Base-by-base conservation (phyloP, 2,797 vertebrate species). In the Pogonophryne albipinna region DNA sequence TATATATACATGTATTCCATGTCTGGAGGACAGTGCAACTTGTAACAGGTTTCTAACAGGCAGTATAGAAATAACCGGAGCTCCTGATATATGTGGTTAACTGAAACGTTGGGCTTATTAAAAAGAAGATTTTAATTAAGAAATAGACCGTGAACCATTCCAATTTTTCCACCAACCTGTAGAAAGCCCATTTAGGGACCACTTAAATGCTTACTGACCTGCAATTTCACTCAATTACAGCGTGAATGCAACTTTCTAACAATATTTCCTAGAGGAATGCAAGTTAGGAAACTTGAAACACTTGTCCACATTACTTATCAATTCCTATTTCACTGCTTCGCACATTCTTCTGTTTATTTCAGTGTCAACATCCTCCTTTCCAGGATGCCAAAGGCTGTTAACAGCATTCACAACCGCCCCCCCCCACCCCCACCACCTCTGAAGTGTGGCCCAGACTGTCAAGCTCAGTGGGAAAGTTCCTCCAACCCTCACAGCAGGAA, bases 151-250 rank as follows among this genome's bases (percentile, higher is more conserved):
- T 57, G 46, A 62, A 78, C 13, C 42, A 14, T 47, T 61, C 3
- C 12, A 58, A 23, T 31, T 65, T 72, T 78, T 20, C 61, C 67
- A 87, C 76, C 71, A 60, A 60, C 73, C 71, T 46, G 45, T 1
- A 34, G 42, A 56, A 64, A 80, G 27, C 46, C 53, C 61, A 71
- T 41, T 81, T 68, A 83, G 66, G 86, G 66, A 69, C 64, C 66
- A 56, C 49, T 72, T 72, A 56, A n/a, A n/a, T 63, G 80, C 77
- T 64, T 27, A 34, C 57, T 83, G 87, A 91, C 76, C 84, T 85
- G 74, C 71, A 85, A 93, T 92, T 93, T 91, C 83, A 87, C 76
- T 78, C 60, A 80, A 88, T 91, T 89, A 86, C 67, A 79, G 49
- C 2, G 20, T 19, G 42, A 71, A 83, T 59, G 70, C 42, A 89